Evolutionary conservation across 1,140 invertebrate species (phyloP).

Genomic region (Phymorhynchus buccinoides): DNA sequence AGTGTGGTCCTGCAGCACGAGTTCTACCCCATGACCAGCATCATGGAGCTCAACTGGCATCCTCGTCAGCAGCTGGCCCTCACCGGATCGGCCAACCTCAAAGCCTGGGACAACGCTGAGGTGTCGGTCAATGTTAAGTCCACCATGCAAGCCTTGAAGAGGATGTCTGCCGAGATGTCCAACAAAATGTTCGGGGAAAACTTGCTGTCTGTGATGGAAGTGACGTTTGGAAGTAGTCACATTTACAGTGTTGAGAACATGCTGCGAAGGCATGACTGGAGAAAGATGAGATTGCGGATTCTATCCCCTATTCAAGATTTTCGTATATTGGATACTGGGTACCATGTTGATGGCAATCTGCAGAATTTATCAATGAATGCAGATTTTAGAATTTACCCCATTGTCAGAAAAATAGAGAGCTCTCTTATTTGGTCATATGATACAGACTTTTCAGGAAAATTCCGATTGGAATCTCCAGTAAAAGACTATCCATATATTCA

Average conservation of each 20-base stretch:
- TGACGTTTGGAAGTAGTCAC: background rate
- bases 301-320: background rate
- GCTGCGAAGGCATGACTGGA: background rate
- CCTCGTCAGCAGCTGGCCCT: background rate
- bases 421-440: background rate
- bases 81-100: background rate
- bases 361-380: background rate
- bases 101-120: constrained; percentile 7
- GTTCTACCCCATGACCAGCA: background rate
- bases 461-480: constrained; percentile 9
- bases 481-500: background rate
- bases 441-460: background rate
- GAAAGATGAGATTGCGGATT: background rate
- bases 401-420: background rate
- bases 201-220: background rate
- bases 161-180: constrained; percentile 5
- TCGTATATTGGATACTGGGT: constrained; percentile 27
- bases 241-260: background rate
- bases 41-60: background rate
- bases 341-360: background rate
- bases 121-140: background rate
- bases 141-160: background rate
- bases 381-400: constrained; percentile 27
- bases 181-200: constrained; percentile 25
- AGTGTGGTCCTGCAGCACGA: background rate